Base-by-base conservation (phyloP, 2,113 vertebrate genomes). In the Neofelis nebulosa region DNA sequence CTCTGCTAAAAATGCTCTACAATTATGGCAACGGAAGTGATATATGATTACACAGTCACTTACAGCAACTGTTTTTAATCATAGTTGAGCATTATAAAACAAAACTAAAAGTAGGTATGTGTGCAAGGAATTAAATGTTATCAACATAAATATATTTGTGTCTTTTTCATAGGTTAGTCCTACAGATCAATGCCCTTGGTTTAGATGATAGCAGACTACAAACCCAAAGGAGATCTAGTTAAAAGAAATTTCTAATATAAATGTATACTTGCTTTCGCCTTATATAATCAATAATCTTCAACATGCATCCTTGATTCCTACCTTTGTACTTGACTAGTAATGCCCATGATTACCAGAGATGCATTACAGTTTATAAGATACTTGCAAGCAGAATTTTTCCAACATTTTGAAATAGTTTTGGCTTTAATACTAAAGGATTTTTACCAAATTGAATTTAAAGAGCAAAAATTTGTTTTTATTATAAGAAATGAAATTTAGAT, bases 381-480 rank as follows among this genome's bases (percentile, higher is more conserved):
- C 52, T 94, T 88, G 55, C 36, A 95, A 96, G 89, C 71, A 92
- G 80, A 80, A 74, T 94, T 92, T 98, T 84, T 76, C 50, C 55
- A 96, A 11, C 31, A 78, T 85, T 27, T 14, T 97, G 78, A 95
- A 81, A 66, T 21, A 97, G 85, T 94, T 97, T 95, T 65, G 88
- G 82, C 74, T 80, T 98, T 98, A 93, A 98, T 94, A 97, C 41
- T 96, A 68, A 96, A 98, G 36, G 65, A 97, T 63, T 98, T 94
- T 71, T 85, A 97, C 91, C 97, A 95, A 98, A 96, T 94, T 97
- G 87, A 97, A 98, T 96, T 89, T 98, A 97, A 94, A 57, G 63
- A 93, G 94, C 79, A 98, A 97, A 97, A 98, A 96, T 91, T 98
- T 97, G 96, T 91, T 97, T 98, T 97, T 98, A 98, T 91, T 96